Base-by-base conservation (phyloP, 2,888 invertebrate genomes). In the Aspidiotus rigidus region DNA sequence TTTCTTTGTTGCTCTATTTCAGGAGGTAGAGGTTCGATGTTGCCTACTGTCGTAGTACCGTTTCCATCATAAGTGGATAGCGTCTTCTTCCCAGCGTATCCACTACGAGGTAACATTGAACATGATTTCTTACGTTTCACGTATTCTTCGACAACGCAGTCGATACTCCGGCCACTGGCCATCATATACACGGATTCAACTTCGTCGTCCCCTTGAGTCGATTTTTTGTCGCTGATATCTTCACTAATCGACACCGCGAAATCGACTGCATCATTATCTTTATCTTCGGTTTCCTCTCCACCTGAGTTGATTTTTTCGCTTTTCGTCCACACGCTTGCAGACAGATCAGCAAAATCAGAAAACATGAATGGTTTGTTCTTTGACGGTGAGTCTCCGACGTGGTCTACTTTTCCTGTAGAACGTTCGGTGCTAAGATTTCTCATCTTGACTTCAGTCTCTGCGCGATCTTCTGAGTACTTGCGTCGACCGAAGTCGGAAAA, bases 1-100 rank as follows among this genome's bases (percentile, higher is more conserved):
- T 86, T 84, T 73, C 90, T 83, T 76, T 93, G 91, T 74, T 88
- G 87, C 75, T 90, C 90, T 69, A 93, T 89, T 78, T 90, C 90
- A 0, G 88, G 87, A 5, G 89, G 88, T 7, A 89, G 70, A 42
- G 74, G 85, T 1, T 88, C 86, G 75, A 87, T 87, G 7, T 84
- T 83, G n/a, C 84, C 83, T 8, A 70, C 66, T 10, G 72, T 70
- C 61, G 84, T 81, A 40, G 28, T n/a, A 28, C 28, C 28, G 39
- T 60, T 55, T 55, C 17, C 53, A 10, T 78, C 73, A n/a, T 73
- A 73, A 40, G 74, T 74, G 70, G 75, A 74, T 73, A 79, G 79
- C 7, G 79, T 77, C 72, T 78, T 79, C 16, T 76, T 75, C 2
- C 61, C 15, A 40, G 61, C n/a, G 42, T 59, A 39, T 13, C 55